These are phyloP conservation scores for Melanerpes aurifrons DNA, from an alignment of 2,113 vertebrate genomes.

Conservation along the genomic window DNA sequence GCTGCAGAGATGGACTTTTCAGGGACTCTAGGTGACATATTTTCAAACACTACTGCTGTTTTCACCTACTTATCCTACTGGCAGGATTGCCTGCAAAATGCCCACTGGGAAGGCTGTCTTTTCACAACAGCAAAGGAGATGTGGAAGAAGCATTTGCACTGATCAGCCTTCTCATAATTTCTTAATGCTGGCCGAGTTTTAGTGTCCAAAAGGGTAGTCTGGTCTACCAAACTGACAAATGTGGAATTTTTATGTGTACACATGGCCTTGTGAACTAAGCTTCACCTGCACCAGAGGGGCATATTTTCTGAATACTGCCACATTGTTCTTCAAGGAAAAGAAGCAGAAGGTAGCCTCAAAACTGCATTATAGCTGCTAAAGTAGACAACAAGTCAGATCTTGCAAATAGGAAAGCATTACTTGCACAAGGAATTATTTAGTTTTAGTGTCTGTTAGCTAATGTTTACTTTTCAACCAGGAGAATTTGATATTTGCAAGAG, in stretches of 20 bases:
- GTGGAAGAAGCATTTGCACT: neutral
- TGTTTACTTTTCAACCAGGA: neutral
- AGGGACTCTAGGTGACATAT: neutral
- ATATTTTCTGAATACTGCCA: neutral
- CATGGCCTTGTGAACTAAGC: neutral
- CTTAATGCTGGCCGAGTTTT: neutral
- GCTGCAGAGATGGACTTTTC: neutral
- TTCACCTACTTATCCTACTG: neutral
- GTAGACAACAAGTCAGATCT: neutral
- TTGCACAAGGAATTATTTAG: neutral
- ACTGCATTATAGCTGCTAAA: neutral
- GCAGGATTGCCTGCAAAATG: neutral
- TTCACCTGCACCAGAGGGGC: neutral
- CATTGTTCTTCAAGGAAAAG: neutral
- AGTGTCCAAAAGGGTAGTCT: neutral
- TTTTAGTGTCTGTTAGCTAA: neutral
- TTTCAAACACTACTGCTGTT: neutral
- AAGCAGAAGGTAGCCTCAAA: neutral
- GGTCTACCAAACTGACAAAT: neutral
- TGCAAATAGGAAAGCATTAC: constrained; percentile 23
- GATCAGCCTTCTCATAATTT: neutral
- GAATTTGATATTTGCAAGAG: neutral
- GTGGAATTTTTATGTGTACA: neutral
- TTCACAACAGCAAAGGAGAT: neutral
- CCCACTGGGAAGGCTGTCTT: neutral